Base-by-base conservation (phyloP, 2,113 vertebrate genomes). In the Carassius carassius region DNA sequence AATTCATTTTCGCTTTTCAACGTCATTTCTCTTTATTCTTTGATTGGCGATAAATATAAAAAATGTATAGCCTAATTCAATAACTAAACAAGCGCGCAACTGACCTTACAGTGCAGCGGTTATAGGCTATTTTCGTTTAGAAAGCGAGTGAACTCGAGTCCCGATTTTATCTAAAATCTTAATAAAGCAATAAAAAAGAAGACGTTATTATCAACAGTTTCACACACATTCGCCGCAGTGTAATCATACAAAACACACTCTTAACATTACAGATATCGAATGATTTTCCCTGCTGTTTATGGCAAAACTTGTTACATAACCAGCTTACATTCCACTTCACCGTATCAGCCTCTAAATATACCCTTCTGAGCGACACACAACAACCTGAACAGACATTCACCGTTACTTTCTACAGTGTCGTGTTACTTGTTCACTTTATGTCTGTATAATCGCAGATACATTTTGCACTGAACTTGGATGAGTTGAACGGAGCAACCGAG, bases 221-320 rank as follows among this genome's bases (percentile, higher is more conserved):
- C 32, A 17, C 65, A 32, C 65, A 14, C 29, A 35, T 67, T 67
- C 5, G 29, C 13, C 29, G 35, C 16, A 0, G 65, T 10, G 65
- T 1, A 35, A 7, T 67, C 29, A 35, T 4, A 10, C 25, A 35
- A 35, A 69, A 35, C 29, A 4, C 63, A 9, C 10, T n/a, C 10
- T 5, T 9, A 49, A 75, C n/a, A 56, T 70, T 63, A 58, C 81
- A 65, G 87, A 90, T 83, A 85, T 82, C 54, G 86, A 77, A 49
- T 87, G 90, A 91, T 92, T 92, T 90, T 79, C 92, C 90, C 86
- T 88, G 81, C 74, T 96, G 95, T 96, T 97, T 96, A 96, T 96
- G 95, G 96, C 96, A 96, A 97, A 97, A 96, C 95, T 94, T 95
- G 96, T 98, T 98, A 98, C 96, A 97, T 98, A 98, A 98, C 95